These are phyloP conservation scores for Parasteatoda lunata DNA, from an alignment of 2,888 invertebrate genomes.

Conservation along the genomic window DNA sequence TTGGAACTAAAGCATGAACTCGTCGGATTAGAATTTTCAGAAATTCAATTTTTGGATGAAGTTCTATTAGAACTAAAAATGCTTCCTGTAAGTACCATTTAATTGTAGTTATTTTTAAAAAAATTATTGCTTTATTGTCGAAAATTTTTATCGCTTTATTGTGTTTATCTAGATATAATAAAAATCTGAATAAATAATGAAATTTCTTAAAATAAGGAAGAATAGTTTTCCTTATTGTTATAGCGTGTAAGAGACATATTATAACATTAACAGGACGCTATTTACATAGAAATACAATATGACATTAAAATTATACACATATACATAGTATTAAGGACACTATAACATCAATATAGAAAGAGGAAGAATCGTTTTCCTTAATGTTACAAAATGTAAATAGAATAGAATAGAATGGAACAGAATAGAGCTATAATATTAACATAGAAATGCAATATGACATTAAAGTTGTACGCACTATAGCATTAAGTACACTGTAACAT, in stretches of 20 bases:
- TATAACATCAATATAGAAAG: too few relatives aligned
- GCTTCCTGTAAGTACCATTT: constrained; percentile 79
- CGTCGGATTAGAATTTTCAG: constrained; percentile 88
- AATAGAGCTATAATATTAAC: too few relatives aligned
- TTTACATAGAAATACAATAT: too few relatives aligned
- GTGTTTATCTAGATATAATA: neutral
- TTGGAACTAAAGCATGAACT: constrained; percentile 90
- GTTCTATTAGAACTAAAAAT: constrained; percentile 83
- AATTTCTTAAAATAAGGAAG: neutral
- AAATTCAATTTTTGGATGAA: constrained; percentile 90
- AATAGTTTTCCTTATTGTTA: neutral
- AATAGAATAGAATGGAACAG: too few relatives aligned
- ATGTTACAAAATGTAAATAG: too few relatives aligned
- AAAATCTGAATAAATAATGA: neutral
- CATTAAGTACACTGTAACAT: too few relatives aligned
- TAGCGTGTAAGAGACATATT: neutral
- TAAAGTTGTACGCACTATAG: too few relatives aligned
- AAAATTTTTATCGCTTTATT: neutral
- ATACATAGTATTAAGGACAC: too few relatives aligned
- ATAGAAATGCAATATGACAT: too few relatives aligned
- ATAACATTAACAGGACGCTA: too few relatives aligned
- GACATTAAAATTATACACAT: too few relatives aligned
- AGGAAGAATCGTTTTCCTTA: too few relatives aligned
- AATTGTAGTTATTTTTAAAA: neutral
- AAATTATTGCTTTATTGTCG: neutral